Percentiles rank a stretch among this genome's conserved stretches.
Conservation (phyloP, 2,888 invertebrate genomes). For the Lepidochitona cinerea region DNA sequence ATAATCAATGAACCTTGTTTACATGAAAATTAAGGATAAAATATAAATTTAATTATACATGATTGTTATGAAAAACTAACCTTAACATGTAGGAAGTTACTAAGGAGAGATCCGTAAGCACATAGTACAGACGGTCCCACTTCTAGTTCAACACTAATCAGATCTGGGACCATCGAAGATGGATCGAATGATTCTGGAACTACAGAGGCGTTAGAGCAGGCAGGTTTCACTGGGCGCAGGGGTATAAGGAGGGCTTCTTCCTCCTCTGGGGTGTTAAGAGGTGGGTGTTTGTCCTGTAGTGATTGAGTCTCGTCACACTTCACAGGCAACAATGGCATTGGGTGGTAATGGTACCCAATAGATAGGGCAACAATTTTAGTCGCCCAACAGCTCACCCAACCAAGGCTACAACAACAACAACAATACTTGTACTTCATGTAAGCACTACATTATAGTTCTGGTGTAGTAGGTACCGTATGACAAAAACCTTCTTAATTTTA, state of each 20-base stretch:
- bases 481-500: too few species aligned
- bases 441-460: too few species aligned
- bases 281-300: slow-evolving; percentile 21
- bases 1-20: too few species aligned
- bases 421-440: too few species aligned
- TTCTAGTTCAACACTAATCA: slow-evolving; percentile 92
- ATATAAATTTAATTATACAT: too few species aligned
- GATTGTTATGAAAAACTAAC: slow-evolving; percentile 68
- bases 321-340: slow-evolving; percentile 89
- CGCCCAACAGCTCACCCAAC: slow-evolving; percentile 98
- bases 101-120: slow-evolving; percentile 91
- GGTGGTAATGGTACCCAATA: slow-evolving; percentile 92
- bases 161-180: slow-evolving; percentile 86
- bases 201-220: slow-evolving; percentile 13
- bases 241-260: slow-evolving; percentile 93
- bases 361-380: slow-evolving; percentile 94
- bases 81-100: slow-evolving; percentile 90
- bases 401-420: slow-evolving; percentile 71
- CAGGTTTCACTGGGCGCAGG: slow-evolving; percentile 79
- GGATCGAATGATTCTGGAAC: slow-evolving; percentile 83
- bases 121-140: slow-evolving; percentile 93
- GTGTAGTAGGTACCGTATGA: too few species aligned
- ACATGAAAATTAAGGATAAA: too few species aligned
- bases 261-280: slow-evolving; percentile 93
- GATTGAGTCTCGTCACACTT: slow-evolving; percentile 29